Evolutionary conservation across 2,113 vertebrate species (phyloP), one percentile per base, ranked within the genome.

Genomic region (Pholis gunnellus): DNA sequence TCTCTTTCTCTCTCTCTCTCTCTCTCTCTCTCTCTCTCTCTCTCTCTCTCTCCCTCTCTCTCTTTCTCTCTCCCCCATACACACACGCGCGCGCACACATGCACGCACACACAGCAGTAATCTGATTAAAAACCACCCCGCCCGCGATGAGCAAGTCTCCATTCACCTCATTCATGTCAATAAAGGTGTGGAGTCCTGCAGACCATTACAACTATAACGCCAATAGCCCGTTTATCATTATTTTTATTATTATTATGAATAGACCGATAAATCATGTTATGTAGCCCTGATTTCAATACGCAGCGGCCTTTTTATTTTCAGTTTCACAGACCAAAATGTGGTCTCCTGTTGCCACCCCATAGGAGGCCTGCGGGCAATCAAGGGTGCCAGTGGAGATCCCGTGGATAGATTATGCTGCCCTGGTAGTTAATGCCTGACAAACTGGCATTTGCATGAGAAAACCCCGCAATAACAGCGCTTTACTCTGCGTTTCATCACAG

Each of bases 391-490:
- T 48, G 56, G 83, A 83, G 88, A 94, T 93, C 83, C 91, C 84
- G 60, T 72, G 68, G 87, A 29, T 72, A 89, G 91, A 93, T 94
- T 90, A 87, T 85, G 82, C 66, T 52, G 61, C 11, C 72, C 72
- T 83, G 48, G 2, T 70, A 50, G 48, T 81, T 85, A 90, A 90
- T 87, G 90, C 63, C 78, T 80, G 77, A 87, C 90, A 92, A 91
- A 93, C 86, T 84, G 84, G 48, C 77, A 93, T 94, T 95, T 89
- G 75, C 91, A 94, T 91, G 79, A 91, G 85, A 94, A 95, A 93
- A 75, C 6, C 22, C 72, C 46, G 52, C 78, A 83, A 85, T 78
- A 87, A 91, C 87, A 80, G 72, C 68, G 13, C 75, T 61, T 72
- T 25, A 36, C 64, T 68, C 42, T 40, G 72, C 14, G 18, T 34